These are phyloP conservation scores for Tragelaphus imberbis DNA, from an alignment of 2,113 vertebrate genomes.

Conservation along the genomic window DNA sequence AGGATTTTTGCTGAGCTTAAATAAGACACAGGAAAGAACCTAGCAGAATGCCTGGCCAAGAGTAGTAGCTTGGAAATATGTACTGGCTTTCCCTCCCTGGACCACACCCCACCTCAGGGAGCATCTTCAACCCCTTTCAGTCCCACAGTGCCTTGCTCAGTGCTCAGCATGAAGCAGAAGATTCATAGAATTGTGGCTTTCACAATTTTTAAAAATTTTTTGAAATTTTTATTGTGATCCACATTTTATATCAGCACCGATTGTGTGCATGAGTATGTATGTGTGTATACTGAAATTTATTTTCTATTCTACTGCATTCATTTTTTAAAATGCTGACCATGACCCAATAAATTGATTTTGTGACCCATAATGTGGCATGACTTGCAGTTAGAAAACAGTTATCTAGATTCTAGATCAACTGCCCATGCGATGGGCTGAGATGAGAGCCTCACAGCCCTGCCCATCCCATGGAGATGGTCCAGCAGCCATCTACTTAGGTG, in stretches of 20 bases:
- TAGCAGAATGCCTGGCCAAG: not conserved
- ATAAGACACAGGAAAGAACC: not conserved
- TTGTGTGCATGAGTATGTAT: not conserved
- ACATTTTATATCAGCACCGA: not conserved
- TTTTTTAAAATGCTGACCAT: not conserved
- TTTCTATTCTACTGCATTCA: not conserved
- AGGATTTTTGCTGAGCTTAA: not conserved
- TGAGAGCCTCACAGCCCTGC: fast-evolving
- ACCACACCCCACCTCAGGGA: not conserved
- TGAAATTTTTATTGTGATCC: not conserved
- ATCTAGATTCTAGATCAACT: not conserved
- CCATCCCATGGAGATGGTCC: not conserved
- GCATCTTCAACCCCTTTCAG: not conserved
- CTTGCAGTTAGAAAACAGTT: not conserved
- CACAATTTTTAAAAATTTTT: not conserved
- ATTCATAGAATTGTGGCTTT: not conserved
- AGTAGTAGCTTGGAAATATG: not conserved
- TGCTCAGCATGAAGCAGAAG: not conserved
- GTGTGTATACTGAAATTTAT: not conserved
- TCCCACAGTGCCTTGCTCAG: not conserved
- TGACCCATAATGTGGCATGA: not conserved
- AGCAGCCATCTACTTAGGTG: not conserved
- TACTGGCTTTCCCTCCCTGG: not conserved
- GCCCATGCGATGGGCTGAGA: not conserved
- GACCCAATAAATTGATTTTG: not conserved